Evolutionary conservation across 2,888 invertebrate genomes (phyloP), one percentile per base, ranked within the genome.

Genomic region (Drosophila borealis): DNA sequence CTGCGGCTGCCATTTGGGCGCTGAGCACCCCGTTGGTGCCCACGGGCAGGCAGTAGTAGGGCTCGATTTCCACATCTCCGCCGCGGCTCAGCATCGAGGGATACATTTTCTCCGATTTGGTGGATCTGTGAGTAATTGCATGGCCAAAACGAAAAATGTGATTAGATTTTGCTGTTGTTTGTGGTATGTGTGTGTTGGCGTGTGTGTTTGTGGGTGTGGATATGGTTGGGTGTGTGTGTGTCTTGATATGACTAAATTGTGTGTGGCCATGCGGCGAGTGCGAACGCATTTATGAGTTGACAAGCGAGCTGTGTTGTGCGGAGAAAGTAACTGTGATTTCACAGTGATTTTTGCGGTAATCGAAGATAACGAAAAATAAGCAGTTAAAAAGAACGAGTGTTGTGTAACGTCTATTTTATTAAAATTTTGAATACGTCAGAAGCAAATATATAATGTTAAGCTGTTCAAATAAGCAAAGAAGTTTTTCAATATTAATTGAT

Each of bases 71-170:
- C 68, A 96, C 96, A 87, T 97, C 95, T 81, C 95, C 95, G 89
- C 96, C 96, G 72, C 96, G 93, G 84, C 96, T 97, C 88, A 97
- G 93, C 97, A 97, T 97, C 70, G 97, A 97, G 37, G 97, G 97
- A 92, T 98, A 98, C 91, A 98, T 94, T 93, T 98, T 98, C 92
- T 98, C 98, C 10, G 98, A 98, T 93, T 98, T 98, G 17, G 98
- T 98, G 44, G 98, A 98, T 93, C 97, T 97, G 94, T 49, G 69
- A 42, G 54, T 57, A 50, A 53, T 44, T 56, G 44, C 60, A 71
- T 17, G 2, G 19, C 92, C 37, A 29, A 46, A 65, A 62, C n/a
- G 19, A 33, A 50, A 34, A 21, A 25, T 36, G 19, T 42, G 19
- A 64, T 65, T 54, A 63, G 53, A 60, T 60, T 29, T 29, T 5